Percentiles rank a stretch among this genome's conserved stretches.
phyloP scores from a whole-genome alignment of 2,888 invertebrate genomes.

The Ariolimax columbianus region DNA sequence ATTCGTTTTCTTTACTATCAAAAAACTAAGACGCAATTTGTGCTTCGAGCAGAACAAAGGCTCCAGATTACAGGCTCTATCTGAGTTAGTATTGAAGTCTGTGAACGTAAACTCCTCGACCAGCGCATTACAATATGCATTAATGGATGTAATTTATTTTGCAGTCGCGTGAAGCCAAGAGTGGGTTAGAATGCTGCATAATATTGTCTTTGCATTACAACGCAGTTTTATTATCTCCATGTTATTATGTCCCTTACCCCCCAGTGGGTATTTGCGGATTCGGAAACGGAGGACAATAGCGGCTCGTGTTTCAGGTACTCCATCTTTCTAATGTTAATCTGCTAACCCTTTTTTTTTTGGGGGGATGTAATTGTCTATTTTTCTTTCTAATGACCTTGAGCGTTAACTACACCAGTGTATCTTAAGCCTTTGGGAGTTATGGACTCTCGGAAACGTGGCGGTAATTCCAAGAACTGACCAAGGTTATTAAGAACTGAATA shows the following conservation, averaged over 20 bases:
- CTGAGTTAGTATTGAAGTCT: constrained; percentile 16
- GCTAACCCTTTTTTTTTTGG: neutral
- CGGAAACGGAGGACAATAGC: constrained; percentile 5
- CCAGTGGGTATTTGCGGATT: neutral
- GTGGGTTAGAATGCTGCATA: constrained; percentile 8
- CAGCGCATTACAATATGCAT: constrained; percentile 5
- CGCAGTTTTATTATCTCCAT: constrained; percentile 10
- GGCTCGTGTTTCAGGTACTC: constrained; percentile 15
- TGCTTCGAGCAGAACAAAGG: neutral
- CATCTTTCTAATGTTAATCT: constrained; percentile 4
- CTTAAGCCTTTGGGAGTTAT: neutral
- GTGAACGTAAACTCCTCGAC: neutral
- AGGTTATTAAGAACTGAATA: no score
- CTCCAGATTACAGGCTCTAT: constrained; percentile 1
- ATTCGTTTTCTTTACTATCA: neutral
- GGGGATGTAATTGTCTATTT: neutral
- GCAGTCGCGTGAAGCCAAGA: constrained; percentile 1
- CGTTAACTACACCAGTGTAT: neutral
- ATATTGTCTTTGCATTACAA: constrained; percentile 26
- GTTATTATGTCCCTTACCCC: neutral
- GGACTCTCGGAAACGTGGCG: neutral
- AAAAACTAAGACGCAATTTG: neutral
- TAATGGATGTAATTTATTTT: constrained; percentile 26
- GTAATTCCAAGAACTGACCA: no score
- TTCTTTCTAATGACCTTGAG: neutral